A percentile compares a stretch with the other conserved stretches of the same genome.
phyloP scores from a whole-genome alignment of 2,888 invertebrate species.

The Acleris laterana region DNA sequence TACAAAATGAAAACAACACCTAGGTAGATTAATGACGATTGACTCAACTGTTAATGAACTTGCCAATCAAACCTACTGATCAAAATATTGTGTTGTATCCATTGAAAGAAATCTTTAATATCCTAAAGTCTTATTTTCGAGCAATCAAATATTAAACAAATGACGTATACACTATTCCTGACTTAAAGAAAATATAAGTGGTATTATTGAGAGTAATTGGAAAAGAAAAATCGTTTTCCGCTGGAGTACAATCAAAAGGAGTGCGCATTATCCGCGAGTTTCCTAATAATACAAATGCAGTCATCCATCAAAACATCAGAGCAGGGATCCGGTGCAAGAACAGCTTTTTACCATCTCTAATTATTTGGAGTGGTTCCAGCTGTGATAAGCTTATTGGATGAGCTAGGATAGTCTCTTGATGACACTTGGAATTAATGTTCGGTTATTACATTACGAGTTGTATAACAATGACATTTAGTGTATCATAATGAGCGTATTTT shows the following conservation, averaged over 20 bases:
- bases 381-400: constrained; percentile 28
- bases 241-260: constrained; percentile 33
- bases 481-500: too few relatives aligned
- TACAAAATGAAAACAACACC: too few relatives aligned
- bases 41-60: too few relatives aligned
- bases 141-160: too few relatives aligned
- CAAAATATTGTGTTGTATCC: too few relatives aligned
- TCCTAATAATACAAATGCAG: constrained; percentile 38
- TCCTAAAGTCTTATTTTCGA: too few relatives aligned
- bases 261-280: constrained; percentile 35
- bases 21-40: too few relatives aligned
- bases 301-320: constrained; percentile 38
- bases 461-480: background rate
- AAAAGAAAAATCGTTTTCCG: constrained; percentile 9
- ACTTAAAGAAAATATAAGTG: constrained; percentile 13
- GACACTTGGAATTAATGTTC: constrained; percentile 1
- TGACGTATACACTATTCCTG: background rate
- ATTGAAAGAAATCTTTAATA: too few relatives aligned
- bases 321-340: constrained; percentile 25
- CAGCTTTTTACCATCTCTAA: constrained; percentile 30
- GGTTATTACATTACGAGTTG: background rate
- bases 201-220: constrained; percentile 11
- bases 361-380: constrained; percentile 34
- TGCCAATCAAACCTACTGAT: too few relatives aligned
- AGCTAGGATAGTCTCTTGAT: constrained; percentile 2